phyloP scores from a whole-genome alignment of 2,797 vertebrate genomes.

The Eulemur albifrons region DNA sequence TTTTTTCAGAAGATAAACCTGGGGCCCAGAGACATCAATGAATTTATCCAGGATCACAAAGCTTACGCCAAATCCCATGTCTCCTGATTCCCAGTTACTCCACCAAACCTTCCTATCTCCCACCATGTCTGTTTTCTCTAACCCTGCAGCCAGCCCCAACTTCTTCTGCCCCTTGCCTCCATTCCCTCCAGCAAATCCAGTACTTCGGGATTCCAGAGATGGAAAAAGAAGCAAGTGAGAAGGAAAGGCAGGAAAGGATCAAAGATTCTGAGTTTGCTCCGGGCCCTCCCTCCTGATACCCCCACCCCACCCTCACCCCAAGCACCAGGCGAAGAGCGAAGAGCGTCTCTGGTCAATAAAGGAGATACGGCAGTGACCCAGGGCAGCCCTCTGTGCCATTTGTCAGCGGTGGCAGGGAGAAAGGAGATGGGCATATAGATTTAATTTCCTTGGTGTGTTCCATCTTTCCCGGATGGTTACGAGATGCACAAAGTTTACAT shows the following conservation, averaged over 20 bases:
- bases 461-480: neutral
- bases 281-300: neutral
- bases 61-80: neutral
- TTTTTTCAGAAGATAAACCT: neutral
- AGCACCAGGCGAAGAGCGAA: neutral
- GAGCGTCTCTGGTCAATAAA: neutral
- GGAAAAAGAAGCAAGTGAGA: neutral
- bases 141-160: neutral
- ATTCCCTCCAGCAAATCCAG: neutral
- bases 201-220: neutral
- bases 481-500: conserved; percentile 55
- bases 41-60: neutral
- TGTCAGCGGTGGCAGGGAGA: neutral
- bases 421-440: neutral
- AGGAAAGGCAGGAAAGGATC: neutral
- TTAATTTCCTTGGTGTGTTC: neutral
- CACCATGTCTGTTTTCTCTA: neutral
- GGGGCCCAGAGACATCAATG: neutral
- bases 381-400: neutral
- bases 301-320: neutral
- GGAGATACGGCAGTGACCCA: neutral
- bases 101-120: neutral
- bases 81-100: neutral
- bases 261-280: neutral
- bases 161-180: neutral